phyloP scores from a whole-genome alignment of 2,113 vertebrate genomes.

The Azemiops feae region DNA sequence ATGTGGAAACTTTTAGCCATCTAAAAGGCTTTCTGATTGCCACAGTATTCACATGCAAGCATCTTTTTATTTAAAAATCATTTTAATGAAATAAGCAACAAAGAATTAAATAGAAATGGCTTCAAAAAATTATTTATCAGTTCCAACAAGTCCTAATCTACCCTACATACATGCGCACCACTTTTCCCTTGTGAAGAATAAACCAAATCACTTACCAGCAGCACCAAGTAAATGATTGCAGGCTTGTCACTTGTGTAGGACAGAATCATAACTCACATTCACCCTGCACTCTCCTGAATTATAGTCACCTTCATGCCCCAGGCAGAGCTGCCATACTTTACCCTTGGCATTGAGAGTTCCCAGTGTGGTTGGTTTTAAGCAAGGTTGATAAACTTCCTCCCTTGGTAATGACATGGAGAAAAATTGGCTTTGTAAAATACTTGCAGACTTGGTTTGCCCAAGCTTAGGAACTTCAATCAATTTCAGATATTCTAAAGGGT shows the following conservation, averaged over 20 bases:
- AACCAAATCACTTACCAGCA: slow-evolving; percentile 18
- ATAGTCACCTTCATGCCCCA: neutral
- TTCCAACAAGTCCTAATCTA: slow-evolving; percentile 16
- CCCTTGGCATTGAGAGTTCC: neutral
- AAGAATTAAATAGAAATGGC: neutral
- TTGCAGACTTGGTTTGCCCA: fast-evolving
- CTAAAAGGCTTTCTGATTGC: fast-evolving
- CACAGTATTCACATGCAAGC: neutral
- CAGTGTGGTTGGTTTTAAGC: neutral
- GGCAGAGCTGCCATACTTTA: slow-evolving; percentile 14
- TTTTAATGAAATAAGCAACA: slow-evolving; percentile 41
- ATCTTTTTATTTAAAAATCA: slow-evolving; percentile 18
- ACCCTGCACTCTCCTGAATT: slow-evolving; percentile 39
- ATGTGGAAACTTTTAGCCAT: neutral
- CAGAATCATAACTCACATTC: slow-evolving; percentile 33
- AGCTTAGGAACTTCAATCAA: neutral
- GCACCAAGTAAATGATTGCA: slow-evolving; percentile 35
- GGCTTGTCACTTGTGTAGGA: slow-evolving; percentile 11
- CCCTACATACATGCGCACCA: neutral
- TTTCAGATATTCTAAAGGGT: slow-evolving; percentile 12
- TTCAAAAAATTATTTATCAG: neutral
- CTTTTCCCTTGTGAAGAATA: slow-evolving; percentile 34
- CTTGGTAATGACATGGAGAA: neutral
- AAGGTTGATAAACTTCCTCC: neutral
- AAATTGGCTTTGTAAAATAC: slow-evolving; percentile 9